Percentiles rank a stretch among this genome's conserved stretches.
phyloP scores from a whole-genome alignment of 1,140 invertebrate genomes.

The Neodiprion fabricii region DNA sequence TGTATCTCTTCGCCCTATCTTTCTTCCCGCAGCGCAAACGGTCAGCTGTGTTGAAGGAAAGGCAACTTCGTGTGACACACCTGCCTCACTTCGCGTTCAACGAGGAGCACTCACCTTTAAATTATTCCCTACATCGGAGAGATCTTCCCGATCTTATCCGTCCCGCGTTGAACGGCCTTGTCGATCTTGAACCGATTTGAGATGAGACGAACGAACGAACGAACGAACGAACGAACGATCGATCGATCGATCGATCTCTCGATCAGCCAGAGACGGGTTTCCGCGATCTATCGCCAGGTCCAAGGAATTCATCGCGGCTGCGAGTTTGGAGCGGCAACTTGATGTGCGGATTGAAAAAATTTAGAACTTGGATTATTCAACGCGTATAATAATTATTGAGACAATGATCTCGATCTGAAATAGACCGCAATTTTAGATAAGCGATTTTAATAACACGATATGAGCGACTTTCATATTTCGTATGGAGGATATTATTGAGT shows the following conservation, averaged over 20 bases:
- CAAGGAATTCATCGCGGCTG: too few species aligned
- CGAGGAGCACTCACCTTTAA: neutral
- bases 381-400: neutral
- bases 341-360: too few species aligned
- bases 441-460: conserved; percentile 5
- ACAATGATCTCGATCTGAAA: conserved; percentile 5
- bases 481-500: neutral
- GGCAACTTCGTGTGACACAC: neutral
- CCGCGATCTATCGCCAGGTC: too few species aligned
- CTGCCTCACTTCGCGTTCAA: neutral
- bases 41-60: neutral
- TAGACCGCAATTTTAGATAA: conserved; percentile 5
- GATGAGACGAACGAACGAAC: too few species aligned
- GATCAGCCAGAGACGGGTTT: too few species aligned
- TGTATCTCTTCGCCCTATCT: neutral
- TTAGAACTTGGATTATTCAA: neutral
- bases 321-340: too few species aligned
- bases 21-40: neutral
- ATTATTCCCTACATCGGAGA: neutral
- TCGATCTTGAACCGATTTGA: too few species aligned
- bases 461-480: conserved; percentile 1
- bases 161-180: neutral
- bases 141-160: neutral
- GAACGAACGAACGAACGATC: too few species aligned
- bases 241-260: too few species aligned